Evolutionary conservation across 2,888 invertebrate genomes (phyloP).

Genomic region (Mesorhabditis sp.): DNA sequence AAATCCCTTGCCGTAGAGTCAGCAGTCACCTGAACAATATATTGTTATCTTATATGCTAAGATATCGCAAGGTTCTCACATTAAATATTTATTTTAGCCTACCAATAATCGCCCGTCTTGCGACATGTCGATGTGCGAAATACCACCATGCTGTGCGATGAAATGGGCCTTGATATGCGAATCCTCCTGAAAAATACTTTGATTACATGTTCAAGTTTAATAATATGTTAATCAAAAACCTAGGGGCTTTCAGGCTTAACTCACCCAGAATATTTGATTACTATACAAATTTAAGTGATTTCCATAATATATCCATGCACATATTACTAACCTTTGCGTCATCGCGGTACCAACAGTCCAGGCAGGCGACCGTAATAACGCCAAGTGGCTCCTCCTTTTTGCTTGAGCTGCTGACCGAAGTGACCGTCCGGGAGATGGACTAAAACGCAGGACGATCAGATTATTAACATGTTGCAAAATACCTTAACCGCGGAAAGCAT

Average conservation of each 20-base stretch:
- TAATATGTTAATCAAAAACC: too few relatives aligned
- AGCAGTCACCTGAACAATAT: constrained; percentile 59
- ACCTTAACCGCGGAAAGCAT: constrained; percentile 62
- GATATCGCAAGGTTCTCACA: too few relatives aligned
- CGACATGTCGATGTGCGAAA: constrained; percentile 30
- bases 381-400: constrained; percentile 26
- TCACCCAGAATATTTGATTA: neutral
- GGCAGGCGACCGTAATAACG: constrained; percentile 34
- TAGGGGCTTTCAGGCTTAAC: too few relatives aligned
- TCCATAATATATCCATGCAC: too few relatives aligned
- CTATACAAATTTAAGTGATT: too few relatives aligned
- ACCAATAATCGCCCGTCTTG: constrained; percentile 34
- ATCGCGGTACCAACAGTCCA: constrained; percentile 14
- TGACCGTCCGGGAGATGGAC: constrained; percentile 61
- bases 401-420: constrained; percentile 56
- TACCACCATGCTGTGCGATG: constrained; percentile 38
- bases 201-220: too few relatives aligned
- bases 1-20: constrained; percentile 66
- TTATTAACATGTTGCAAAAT: constrained; percentile 8
- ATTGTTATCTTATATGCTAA: neutral
- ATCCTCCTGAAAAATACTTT: too few relatives aligned
- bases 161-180: constrained; percentile 37
- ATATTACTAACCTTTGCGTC: neutral
- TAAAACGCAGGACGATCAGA: constrained; percentile 30
- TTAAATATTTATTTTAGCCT: neutral